A percentile compares a stretch with the other conserved stretches of the same genome.
Evolutionary conservation across 2,888 invertebrate species (phyloP).

Genomic region (Phasia obesa): DNA sequence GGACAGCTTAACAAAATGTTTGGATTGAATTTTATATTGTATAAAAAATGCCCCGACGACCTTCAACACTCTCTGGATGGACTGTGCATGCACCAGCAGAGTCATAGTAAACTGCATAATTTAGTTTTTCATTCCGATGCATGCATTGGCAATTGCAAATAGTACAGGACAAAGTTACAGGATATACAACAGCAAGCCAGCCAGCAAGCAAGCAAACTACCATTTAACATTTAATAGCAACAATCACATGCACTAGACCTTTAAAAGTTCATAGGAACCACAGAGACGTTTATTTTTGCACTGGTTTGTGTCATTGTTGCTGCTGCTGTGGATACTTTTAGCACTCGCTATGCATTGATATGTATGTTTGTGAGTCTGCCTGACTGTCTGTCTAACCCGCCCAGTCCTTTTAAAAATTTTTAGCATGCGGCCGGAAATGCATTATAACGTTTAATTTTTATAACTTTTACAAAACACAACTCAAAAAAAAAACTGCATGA

Average conservation of each 20-base stretch:
- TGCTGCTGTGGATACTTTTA: conserved; percentile 35
- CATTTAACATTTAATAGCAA: conserved; percentile 20
- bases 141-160: not conserved
- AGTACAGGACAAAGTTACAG: not conserved
- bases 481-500: conserved; percentile 44
- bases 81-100: not conserved
- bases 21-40: conserved; percentile 52
- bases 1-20: conserved; percentile 8
- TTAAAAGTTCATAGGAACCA: not conserved
- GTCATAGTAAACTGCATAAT: conserved; percentile 52
- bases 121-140: conserved; percentile 42
- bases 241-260: not conserved
- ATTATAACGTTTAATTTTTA: conserved; percentile 64
- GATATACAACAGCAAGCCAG: conserved; percentile 32
- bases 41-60: conserved; percentile 58
- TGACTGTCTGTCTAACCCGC: not conserved
- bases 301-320: conserved; percentile 21
- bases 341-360: conserved; percentile 26
- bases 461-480: conserved; percentile 12
- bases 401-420: conserved; percentile 48
- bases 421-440: conserved; percentile 69
- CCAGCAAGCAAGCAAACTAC: not conserved
- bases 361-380: not conserved
- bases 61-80: conserved; percentile 55
- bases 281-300: not conserved